These are phyloP conservation scores for Malaclemys terrapin DNA, from an alignment of 2,113 vertebrate genomes.

Conservation along the genomic window DNA sequence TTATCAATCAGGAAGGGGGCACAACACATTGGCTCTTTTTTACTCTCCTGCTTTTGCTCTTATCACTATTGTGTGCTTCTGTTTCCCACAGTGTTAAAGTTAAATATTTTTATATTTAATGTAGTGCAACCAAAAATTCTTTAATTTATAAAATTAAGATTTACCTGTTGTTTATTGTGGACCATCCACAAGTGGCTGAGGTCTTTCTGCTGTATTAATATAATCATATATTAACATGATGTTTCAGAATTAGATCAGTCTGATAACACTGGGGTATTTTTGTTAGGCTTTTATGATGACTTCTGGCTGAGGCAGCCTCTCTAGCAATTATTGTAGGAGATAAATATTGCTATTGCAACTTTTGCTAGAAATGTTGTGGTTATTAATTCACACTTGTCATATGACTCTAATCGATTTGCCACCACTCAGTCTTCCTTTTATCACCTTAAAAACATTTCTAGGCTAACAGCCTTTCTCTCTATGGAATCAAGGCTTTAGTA, in stretches of 20 bases:
- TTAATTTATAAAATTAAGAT: neutral
- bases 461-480: neutral
- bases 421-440: neutral
- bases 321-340: neutral
- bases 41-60: neutral
- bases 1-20: neutral
- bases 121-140: fast-evolving
- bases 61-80: neutral
- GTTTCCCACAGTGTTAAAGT: neutral
- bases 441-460: neutral
- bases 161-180: neutral
- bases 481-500: neutral
- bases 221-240: neutral
- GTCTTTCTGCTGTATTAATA: neutral
- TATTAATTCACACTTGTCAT: neutral
- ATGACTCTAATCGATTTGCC: neutral
- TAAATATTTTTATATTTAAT: neutral
- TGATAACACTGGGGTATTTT: neutral
- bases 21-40: neutral
- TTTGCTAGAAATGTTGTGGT: neutral
- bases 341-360: neutral
- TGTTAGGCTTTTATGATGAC: neutral
- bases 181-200: neutral
- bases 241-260: neutral
- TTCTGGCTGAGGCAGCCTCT: neutral